Evolutionary conservation across 1,140 invertebrate species (phyloP).

Genomic region (Drosophila funebris): DNA sequence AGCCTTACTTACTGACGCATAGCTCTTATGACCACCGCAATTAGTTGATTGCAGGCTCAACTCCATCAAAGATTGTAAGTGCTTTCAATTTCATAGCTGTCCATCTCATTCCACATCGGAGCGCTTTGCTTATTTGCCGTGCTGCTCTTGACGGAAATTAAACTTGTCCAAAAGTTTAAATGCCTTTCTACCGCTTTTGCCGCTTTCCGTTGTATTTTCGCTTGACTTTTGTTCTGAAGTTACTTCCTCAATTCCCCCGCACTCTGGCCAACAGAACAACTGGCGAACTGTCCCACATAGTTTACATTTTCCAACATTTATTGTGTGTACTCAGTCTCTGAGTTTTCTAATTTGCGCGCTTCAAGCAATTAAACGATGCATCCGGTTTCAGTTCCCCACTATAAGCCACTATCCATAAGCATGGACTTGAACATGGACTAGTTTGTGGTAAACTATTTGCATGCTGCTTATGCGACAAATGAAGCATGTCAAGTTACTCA

Average conservation of each 20-base stretch:
- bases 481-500: constrained; percentile 65
- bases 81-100: constrained; percentile 72
- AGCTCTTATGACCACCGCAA: constrained; percentile 46
- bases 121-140: constrained; percentile 4
- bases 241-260: constrained; percentile 21
- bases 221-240: constrained; percentile 73
- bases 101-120: not conserved
- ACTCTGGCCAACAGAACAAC: not conserved
- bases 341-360: constrained; percentile 64
- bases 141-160: constrained; percentile 72
- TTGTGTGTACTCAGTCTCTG: constrained; percentile 29
- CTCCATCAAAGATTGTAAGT: constrained; percentile 71
- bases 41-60: constrained; percentile 75
- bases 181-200: constrained; percentile 74
- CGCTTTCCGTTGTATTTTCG: constrained; percentile 67
- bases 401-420: not conserved
- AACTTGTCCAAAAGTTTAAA: constrained; percentile 80
- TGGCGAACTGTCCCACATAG: constrained; percentile 19
- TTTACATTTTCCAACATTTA: constrained; percentile 31
- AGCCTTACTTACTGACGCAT: not conserved
- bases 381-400: constrained; percentile 19
- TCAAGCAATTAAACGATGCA: constrained; percentile 65
- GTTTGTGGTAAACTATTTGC: constrained; percentile 9
- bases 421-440: not conserved
- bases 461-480: constrained; percentile 43